phyloP scores from a whole-genome alignment of 2,888 invertebrate genomes.

The Gisinianus flammeolus region DNA sequence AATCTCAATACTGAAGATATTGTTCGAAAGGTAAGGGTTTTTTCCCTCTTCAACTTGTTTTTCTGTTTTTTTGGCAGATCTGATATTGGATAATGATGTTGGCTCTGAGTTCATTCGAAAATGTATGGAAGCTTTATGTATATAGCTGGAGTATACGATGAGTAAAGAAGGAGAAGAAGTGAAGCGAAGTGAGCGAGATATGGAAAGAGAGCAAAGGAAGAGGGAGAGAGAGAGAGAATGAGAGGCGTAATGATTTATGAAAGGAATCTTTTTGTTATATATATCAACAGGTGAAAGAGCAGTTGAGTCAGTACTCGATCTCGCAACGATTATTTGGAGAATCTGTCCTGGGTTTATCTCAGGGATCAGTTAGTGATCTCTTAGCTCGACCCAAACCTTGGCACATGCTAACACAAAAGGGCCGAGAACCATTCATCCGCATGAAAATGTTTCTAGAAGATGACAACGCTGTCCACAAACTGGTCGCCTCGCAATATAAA shows the following conservation, averaged over 20 bases:
- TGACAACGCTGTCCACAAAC: conserved; percentile 91
- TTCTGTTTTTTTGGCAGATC: background rate
- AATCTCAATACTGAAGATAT: conserved; percentile 98
- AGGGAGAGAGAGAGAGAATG: background rate
- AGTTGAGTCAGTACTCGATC: conserved; percentile 92
- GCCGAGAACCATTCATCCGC: conserved; percentile 93
- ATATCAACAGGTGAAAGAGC: conserved; percentile 80
- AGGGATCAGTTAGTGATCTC: conserved; percentile 96
- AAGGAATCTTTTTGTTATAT: conserved; percentile 32
- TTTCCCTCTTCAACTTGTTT: background rate
- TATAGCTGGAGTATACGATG: too few relatives aligned
- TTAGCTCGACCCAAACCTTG: conserved; percentile 97
- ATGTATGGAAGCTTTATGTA: background rate
- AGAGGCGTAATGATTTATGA: conserved; percentile 39
- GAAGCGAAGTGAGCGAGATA: background rate
- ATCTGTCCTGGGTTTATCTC: conserved; percentile 93
- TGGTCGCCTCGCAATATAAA: conserved; percentile 96
- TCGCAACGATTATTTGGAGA: conserved; percentile 98
- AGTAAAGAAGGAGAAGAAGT: background rate
- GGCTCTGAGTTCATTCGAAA: background rate
- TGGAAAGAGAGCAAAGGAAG: background rate
- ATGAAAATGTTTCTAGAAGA: conserved; percentile 96
- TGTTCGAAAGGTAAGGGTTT: conserved; percentile 76
- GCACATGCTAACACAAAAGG: conserved; percentile 96
- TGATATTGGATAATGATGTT: background rate